Percentiles rank a stretch among this genome's conserved stretches.
phyloP scores from a whole-genome alignment of 1,140 invertebrate genomes.

The Bemisia tabaci region DNA sequence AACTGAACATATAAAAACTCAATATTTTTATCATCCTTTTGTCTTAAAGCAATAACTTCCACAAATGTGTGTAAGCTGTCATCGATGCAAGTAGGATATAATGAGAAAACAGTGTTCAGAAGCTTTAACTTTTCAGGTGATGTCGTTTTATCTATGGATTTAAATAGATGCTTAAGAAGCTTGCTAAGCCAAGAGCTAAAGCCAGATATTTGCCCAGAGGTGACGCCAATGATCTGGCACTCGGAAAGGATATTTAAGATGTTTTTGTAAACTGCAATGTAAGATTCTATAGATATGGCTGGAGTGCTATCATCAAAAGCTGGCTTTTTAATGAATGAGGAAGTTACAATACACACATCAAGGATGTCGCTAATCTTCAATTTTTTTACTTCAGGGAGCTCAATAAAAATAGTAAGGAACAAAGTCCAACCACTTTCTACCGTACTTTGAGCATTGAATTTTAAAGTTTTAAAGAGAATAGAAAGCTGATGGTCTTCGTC shows the following conservation, averaged over 20 bases:
- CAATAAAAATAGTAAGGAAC: background rate
- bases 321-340: background rate
- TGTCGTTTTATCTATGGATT: background rate
- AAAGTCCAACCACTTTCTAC: background rate
- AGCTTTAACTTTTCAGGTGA: background rate
- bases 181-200: background rate
- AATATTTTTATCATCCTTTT: background rate
- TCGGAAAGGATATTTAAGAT: background rate
- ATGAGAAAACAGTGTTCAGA: background rate
- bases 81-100: background rate
- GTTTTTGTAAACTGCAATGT: background rate
- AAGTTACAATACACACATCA: background rate
- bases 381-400: background rate
- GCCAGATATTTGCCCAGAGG: background rate
- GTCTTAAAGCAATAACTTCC: background rate
- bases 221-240: background rate
- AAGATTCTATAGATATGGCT: background rate
- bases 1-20: background rate
- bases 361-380: background rate
- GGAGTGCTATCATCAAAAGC: background rate
- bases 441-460: background rate
- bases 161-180: background rate
- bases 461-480: background rate
- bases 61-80: background rate
- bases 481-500: background rate